phyloP scores from a whole-genome alignment of 2,888 invertebrate genomes.

The Elmis aenea region DNA sequence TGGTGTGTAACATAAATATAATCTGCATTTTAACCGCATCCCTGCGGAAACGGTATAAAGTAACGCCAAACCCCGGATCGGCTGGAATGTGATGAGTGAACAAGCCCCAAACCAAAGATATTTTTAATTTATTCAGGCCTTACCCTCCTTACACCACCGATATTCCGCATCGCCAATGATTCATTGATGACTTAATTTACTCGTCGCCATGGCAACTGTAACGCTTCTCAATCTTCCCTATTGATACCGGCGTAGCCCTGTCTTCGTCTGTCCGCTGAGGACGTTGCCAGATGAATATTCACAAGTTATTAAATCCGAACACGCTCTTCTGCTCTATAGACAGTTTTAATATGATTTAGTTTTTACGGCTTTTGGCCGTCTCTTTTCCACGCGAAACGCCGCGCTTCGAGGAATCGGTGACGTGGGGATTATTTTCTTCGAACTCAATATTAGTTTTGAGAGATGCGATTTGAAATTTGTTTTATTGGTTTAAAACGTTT shows the following conservation, averaged over 20 bases:
- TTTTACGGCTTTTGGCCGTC: constrained; percentile 11
- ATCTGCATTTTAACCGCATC: too few relatives aligned
- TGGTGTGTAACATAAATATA: too few relatives aligned
- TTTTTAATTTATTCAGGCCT: constrained; percentile 32
- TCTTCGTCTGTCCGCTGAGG: constrained; percentile 26
- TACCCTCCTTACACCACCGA: constrained; percentile 28
- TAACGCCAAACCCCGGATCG: too few relatives aligned
- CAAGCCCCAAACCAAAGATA: too few relatives aligned
- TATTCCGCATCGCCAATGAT: constrained; percentile 33
- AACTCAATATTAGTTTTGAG: background rate
- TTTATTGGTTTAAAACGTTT: background rate
- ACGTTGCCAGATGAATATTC: constrained; percentile 46
- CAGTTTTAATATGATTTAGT: constrained; percentile 19
- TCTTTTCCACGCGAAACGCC: constrained; percentile 1
- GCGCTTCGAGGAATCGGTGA: background rate
- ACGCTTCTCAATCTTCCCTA: constrained; percentile 22
- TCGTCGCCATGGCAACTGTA: constrained; percentile 28
- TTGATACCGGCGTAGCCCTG: constrained; percentile 18
- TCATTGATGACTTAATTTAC: constrained; percentile 34
- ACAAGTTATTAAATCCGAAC: constrained; percentile 49
- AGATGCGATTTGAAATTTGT: background rate
- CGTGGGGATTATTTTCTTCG: background rate
- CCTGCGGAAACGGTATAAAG: too few relatives aligned
- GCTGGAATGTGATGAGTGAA: too few relatives aligned
- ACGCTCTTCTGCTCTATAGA: constrained; percentile 38